phyloP scores from a whole-genome alignment of 1,140 invertebrate genomes.

The Cecropterus lyciades region DNA sequence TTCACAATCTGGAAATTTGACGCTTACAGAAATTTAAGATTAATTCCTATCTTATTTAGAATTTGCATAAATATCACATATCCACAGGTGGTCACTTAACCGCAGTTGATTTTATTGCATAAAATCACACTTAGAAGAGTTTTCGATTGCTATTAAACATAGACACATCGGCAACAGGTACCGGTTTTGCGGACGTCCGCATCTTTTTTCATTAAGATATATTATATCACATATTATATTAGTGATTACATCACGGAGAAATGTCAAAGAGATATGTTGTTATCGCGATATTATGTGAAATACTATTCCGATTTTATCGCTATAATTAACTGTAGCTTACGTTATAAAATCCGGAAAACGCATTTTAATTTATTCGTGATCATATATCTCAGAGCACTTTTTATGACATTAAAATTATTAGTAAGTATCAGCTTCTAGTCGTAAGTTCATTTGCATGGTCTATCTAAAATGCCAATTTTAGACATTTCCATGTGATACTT shows the following conservation, averaged over 20 bases:
- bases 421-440: too few species aligned
- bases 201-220: conserved; percentile 20
- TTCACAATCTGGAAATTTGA: too few species aligned
- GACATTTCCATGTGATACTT: too few species aligned
- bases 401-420: too few species aligned
- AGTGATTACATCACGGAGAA: conserved; percentile 20
- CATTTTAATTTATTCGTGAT: neutral
- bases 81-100: too few species aligned
- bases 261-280: conserved; percentile 22
- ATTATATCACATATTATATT: conserved; percentile 21
- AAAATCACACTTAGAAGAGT: too few species aligned
- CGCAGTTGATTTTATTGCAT: too few species aligned
- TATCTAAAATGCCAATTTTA: too few species aligned
- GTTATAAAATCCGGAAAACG: neutral
- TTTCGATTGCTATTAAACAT: neutral
- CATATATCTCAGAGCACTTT: neutral
- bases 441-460: too few species aligned
- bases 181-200: conserved; percentile 20
- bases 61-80: too few species aligned
- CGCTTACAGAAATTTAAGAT: too few species aligned
- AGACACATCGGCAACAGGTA: conserved; percentile 2
- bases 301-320: conserved; percentile 13
- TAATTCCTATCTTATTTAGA: too few species aligned
- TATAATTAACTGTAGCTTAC: conserved; percentile 22
- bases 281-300: conserved; percentile 24